Evolutionary conservation across 2,888 invertebrate species (phyloP).

Genomic region (Scaptomyza cyrtandrae): DNA sequence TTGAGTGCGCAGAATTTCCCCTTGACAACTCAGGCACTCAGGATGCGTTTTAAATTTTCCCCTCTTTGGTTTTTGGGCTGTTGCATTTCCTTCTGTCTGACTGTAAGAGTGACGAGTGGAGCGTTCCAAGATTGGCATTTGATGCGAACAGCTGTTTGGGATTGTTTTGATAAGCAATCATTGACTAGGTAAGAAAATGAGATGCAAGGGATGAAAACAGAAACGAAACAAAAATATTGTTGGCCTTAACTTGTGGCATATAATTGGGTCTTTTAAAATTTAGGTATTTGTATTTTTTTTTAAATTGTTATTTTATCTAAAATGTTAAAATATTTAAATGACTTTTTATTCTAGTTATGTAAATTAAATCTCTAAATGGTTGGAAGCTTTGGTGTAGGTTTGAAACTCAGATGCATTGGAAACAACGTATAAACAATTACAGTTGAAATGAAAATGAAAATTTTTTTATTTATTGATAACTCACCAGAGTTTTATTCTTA

Average conservation of each 20-base stretch:
- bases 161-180: slow-evolving; percentile 45
- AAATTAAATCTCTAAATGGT: background rate
- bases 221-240: slow-evolving; percentile 4
- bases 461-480: too few relatives aligned
- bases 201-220: slow-evolving; percentile 4
- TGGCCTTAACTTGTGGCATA: slow-evolving; percentile 21
- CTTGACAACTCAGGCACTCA: slow-evolving; percentile 42
- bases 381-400: background rate
- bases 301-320: background rate
- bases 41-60: slow-evolving; percentile 52
- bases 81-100: slow-evolving; percentile 57
- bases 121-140: slow-evolving; percentile 42
- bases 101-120: slow-evolving; percentile 24
- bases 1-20: slow-evolving; percentile 61
- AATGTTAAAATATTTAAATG: background rate
- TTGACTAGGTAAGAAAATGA: slow-evolving; percentile 1
- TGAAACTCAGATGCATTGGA: background rate
- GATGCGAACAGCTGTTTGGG: slow-evolving; percentile 66
- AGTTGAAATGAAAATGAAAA: too few relatives aligned
- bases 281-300: background rate
- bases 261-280: slow-evolving; percentile 7
- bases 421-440: too few relatives aligned
- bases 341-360: background rate
- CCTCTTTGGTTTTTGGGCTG: slow-evolving; percentile 60
- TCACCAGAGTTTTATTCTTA: too few relatives aligned